These are phyloP conservation scores for Spinus olivaceus DNA, from an alignment of 2,797 vertebrate genomes.

Conservation along the genomic window DNA sequence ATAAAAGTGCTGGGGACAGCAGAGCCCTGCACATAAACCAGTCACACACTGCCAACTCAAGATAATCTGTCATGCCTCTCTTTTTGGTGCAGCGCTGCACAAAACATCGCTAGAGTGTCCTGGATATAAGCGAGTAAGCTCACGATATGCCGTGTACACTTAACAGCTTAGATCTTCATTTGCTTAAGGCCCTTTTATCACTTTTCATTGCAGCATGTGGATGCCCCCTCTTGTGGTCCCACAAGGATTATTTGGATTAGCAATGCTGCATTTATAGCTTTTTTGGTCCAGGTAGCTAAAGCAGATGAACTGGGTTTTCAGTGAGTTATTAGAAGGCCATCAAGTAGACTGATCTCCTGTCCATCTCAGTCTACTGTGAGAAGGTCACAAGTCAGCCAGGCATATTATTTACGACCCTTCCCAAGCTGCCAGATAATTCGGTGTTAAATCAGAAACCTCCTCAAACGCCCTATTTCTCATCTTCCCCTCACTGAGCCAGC, in stretches of 20 bases:
- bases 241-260: neutral
- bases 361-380: neutral
- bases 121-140: neutral
- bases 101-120: neutral
- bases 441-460: neutral
- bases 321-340: neutral
- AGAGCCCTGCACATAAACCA: neutral
- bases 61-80: neutral
- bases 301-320: neutral
- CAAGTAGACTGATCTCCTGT: neutral
- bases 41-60: fast-evolving
- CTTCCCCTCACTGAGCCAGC: neutral
- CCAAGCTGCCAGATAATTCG: neutral
- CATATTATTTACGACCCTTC: neutral
- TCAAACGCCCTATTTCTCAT: neutral
- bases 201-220: neutral
- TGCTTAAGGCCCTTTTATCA: neutral
- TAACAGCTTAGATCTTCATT: neutral
- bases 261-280: neutral
- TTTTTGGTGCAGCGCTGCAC: neutral
- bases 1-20: neutral
- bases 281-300: neutral
- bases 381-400: neutral
- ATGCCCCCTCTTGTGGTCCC: neutral
- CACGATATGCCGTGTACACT: neutral